These are phyloP conservation scores for Muntiacus muntjak DNA, from an alignment of 2,113 vertebrate genomes.

Conservation along the genomic window DNA sequence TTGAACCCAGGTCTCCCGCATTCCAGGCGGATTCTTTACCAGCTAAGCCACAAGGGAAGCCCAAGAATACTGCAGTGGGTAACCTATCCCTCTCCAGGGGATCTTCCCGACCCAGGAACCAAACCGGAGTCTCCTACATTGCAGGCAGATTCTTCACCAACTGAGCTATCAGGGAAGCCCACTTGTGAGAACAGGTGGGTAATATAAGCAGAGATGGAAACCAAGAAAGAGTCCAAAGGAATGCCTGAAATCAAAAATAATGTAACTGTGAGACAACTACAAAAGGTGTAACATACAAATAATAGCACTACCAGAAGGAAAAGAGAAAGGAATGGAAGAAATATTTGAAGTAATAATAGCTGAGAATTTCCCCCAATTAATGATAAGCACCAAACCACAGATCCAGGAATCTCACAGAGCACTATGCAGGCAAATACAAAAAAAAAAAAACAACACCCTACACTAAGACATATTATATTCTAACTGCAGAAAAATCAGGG, in stretches of 20 bases:
- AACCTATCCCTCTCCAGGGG: background rate
- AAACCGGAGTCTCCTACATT: fast-evolving
- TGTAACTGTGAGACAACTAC: background rate
- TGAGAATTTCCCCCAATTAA: background rate
- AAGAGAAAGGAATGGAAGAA: background rate
- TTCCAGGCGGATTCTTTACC: background rate
- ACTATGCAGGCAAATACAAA: background rate
- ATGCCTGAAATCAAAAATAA: background rate
- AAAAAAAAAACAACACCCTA: background rate
- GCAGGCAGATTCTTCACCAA: background rate
- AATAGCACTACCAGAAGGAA: background rate
- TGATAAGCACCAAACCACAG: background rate
- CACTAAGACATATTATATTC: background rate
- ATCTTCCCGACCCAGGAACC: background rate
- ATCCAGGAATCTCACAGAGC: background rate
- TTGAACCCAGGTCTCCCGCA: fast-evolving
- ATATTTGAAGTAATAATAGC: background rate
- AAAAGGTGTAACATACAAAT: background rate
- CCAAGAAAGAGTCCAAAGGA: background rate
- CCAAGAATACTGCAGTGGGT: background rate
- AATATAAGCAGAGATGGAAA: background rate
- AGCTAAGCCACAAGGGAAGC: background rate
- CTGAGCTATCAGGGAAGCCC: background rate
- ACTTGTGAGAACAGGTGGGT: background rate
- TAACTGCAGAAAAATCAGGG: background rate